Conservation (phyloP, 2,113 vertebrate genomes). For the Corythaeola cristata region DNA sequence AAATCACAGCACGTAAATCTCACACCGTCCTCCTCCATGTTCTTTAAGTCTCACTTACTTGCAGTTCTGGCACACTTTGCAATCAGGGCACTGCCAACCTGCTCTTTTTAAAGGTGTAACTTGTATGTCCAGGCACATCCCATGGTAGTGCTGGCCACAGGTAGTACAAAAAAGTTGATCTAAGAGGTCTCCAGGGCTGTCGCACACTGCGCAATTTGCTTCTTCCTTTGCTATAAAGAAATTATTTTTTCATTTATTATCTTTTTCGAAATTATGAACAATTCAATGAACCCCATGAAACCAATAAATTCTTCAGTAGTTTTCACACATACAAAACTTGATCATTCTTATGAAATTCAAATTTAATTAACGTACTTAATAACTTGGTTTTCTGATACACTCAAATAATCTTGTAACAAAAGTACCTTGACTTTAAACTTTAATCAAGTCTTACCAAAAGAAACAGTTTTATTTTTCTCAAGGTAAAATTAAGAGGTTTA, state of each 20-base stretch:
- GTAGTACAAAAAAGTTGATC: constrained; percentile 93
- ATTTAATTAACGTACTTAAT: not conserved
- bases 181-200: constrained; percentile 81
- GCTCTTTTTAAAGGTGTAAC: constrained; percentile 87
- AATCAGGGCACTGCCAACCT: constrained; percentile 97
- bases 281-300: not conserved
- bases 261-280: not conserved
- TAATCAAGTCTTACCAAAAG: not conserved
- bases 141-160: constrained; percentile 94
- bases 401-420: not conserved
- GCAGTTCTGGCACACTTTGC: constrained; percentile 96
- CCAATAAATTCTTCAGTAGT: not conserved
- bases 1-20: not conserved
- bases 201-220: constrained; percentile 88
- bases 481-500: not conserved
- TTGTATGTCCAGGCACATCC: constrained; percentile 87
- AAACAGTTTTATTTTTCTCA: not conserved
- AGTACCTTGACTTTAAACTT: not conserved
- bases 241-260: not conserved
- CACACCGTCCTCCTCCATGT: not conserved
- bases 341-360: not conserved
- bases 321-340: not conserved
- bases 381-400: not conserved
- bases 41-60: constrained; percentile 84
- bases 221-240: constrained; percentile 85